Evolutionary conservation across 2,797 vertebrate genomes (phyloP).

Genomic region (Oryzias sinensis): DNA sequence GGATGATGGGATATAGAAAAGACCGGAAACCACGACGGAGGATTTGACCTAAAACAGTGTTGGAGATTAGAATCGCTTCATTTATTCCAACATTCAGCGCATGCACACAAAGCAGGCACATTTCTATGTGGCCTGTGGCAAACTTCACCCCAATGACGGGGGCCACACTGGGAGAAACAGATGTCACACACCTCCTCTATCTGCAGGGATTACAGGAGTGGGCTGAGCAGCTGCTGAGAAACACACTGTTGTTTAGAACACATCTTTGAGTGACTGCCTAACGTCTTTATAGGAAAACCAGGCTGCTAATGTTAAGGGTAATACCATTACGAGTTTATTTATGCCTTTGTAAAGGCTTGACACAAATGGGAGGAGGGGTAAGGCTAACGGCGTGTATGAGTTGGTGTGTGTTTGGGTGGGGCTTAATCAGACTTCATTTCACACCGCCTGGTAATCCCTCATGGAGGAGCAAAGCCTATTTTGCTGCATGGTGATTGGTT

Average conservation of each 20-base stretch:
- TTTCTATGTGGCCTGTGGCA: slow-evolving; percentile 12
- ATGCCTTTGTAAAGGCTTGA: slow-evolving; percentile 35
- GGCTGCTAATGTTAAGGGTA: slow-evolving; percentile 40
- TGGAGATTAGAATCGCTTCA: too few relatives aligned
- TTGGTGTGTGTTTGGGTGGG: slow-evolving; percentile 12
- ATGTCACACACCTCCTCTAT: slow-evolving; percentile 57
- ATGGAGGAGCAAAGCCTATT: slow-evolving; percentile 57
- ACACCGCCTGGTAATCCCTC: slow-evolving; percentile 66
- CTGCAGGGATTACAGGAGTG: slow-evolving; percentile 61
- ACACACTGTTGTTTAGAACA: slow-evolving; percentile 2
- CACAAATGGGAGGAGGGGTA: slow-evolving; percentile 17
- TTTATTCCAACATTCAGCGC: too few relatives aligned
- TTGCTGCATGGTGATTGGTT: slow-evolving; percentile 58
- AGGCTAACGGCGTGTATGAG: background rate
- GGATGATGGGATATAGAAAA: too few relatives aligned
- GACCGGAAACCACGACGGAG: too few relatives aligned
- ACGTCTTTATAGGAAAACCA: slow-evolving; percentile 39
- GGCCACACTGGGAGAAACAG: slow-evolving; percentile 51
- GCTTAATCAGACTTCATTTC: slow-evolving; percentile 70
- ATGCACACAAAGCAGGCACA: too few relatives aligned
- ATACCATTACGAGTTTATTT: slow-evolving; percentile 42
- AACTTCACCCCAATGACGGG: slow-evolving; percentile 34
- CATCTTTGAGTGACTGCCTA: slow-evolving; percentile 28
- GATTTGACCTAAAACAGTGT: too few relatives aligned
- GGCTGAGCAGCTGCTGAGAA: slow-evolving; percentile 40